These are phyloP conservation scores for Schizopygopsis malacanthus DNA, from an alignment of 2,797 vertebrate species.

Conservation along the genomic window DNA sequence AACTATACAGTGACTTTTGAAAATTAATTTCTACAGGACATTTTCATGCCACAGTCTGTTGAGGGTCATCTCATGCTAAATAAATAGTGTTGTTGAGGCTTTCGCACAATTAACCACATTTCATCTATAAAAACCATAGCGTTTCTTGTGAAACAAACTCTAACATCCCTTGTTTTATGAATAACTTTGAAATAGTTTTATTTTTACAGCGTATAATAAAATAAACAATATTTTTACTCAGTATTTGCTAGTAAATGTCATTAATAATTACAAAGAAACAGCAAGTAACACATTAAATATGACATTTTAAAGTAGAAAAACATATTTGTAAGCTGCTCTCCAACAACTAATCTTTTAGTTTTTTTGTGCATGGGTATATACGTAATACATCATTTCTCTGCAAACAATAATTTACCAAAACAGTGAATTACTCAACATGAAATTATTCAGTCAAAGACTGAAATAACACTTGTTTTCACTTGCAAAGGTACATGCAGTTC, in stretches of 20 bases:
- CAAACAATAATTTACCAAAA: no score
- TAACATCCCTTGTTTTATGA: not conserved
- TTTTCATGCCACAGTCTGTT: not conserved
- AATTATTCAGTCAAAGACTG: no score
- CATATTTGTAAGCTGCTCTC: not conserved
- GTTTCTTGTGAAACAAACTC: not conserved
- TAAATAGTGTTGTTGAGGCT: not conserved
- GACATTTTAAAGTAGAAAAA: not conserved
- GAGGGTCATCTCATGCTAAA: not conserved
- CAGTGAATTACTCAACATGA: no score
- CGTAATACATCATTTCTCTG: no score
- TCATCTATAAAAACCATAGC: not conserved
- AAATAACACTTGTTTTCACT: no score
- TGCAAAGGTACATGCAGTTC: no score
- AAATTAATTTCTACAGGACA: not conserved
- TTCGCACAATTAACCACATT: not conserved
- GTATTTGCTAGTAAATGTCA: not conserved
- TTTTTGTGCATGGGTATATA: no score
- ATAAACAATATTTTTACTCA: not conserved
- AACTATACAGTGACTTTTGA: not conserved
- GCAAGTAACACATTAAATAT: not conserved
- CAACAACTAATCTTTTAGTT: no score
- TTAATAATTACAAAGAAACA: not conserved
- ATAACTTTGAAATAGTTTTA: not conserved
- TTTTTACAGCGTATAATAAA: not conserved